Percentiles rank a stretch among this genome's conserved stretches.
phyloP scores from a whole-genome alignment of 2,113 vertebrate genomes.

The Alethe castanea region DNA sequence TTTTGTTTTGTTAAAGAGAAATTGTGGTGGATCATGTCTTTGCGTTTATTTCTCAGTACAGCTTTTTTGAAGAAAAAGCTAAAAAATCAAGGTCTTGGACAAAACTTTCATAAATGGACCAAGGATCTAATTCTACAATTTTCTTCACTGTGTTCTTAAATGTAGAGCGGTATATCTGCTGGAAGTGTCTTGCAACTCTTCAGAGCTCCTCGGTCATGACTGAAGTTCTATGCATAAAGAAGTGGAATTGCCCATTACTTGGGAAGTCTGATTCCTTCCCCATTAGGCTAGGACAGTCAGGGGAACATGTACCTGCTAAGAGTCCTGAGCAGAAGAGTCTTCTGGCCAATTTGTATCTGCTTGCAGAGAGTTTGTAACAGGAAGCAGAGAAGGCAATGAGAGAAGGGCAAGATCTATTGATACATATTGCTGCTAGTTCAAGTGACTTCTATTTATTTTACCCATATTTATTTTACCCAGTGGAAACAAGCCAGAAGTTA shows the following conservation, averaged over 20 bases:
- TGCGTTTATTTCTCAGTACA: neutral
- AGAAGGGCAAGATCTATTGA: neutral
- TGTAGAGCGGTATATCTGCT: neutral
- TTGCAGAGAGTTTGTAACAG: neutral
- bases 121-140: neutral
- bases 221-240: neutral
- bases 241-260: neutral
- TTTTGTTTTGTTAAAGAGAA: neutral
- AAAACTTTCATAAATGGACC: neutral
- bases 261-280: neutral
- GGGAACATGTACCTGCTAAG: neutral
- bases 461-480: neutral
- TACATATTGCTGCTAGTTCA: neutral
- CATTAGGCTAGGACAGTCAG: accelerated
- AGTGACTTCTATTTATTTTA: neutral
- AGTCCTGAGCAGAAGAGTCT: neutral
- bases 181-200: neutral
- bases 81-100: neutral
- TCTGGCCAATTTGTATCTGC: neutral
- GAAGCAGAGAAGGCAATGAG: neutral
- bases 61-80: neutral
- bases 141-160: neutral
- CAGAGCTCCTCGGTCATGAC: neutral
- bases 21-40: neutral
- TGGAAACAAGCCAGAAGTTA: neutral